Conservation (phyloP, 2,797 vertebrate genomes). For the Danio jaintianensis region DNA sequence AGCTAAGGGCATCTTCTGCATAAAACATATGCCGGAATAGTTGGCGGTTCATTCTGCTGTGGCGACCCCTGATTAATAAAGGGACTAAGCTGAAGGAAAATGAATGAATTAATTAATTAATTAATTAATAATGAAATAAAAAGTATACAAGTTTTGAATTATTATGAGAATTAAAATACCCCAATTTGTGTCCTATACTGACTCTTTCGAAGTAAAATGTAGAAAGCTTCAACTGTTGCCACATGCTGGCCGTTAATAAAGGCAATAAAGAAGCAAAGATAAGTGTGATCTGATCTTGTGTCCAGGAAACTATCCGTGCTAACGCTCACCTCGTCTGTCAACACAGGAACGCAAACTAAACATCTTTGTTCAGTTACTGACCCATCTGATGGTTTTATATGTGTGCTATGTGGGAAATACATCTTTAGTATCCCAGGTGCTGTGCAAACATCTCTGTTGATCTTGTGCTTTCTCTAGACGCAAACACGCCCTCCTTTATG, state of each 20-base stretch:
- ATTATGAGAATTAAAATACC: too few species aligned
- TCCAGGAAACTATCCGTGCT: background rate
- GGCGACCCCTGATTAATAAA: too few species aligned
- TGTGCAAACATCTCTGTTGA: slow-evolving; percentile 72
- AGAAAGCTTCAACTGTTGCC: background rate
- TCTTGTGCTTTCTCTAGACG: slow-evolving; percentile 56
- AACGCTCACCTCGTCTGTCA: background rate
- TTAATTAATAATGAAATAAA: too few species aligned
- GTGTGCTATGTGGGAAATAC: slow-evolving; percentile 1
- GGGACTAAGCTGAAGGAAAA: too few species aligned
- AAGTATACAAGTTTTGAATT: too few species aligned
- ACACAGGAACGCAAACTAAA: background rate
- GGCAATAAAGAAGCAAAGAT: background rate
- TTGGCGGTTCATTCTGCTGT: too few species aligned
- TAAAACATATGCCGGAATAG: too few species aligned
- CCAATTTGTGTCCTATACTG: too few species aligned
- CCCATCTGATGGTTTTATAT: slow-evolving; percentile 19
- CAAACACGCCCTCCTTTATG: slow-evolving; percentile 35
- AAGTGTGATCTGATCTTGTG: slow-evolving; percentile 8
- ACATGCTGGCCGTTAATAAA: background rate
- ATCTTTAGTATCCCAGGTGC: slow-evolving; percentile 53
- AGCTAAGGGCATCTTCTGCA: too few species aligned
- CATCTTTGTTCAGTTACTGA: slow-evolving; percentile 10
- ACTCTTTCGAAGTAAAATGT: background rate
- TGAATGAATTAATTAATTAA: too few species aligned